phyloP scores from a whole-genome alignment of 2,797 vertebrate species.

The Apogon hyalosoma region DNA sequence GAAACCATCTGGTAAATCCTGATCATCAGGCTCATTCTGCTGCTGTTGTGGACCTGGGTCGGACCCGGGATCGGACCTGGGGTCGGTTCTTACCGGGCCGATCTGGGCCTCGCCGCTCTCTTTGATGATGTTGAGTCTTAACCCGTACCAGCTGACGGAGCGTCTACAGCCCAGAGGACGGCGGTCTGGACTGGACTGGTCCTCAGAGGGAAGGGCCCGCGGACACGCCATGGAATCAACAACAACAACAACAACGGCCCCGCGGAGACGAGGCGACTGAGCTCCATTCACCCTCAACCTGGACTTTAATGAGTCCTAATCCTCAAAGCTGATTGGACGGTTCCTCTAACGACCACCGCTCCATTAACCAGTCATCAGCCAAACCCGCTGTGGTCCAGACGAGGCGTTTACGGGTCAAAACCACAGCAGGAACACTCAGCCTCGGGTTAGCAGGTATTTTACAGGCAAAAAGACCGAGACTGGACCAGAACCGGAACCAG shows the following conservation, averaged over 20 bases:
- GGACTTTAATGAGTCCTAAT: conserved; percentile 55
- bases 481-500: too few relatives aligned
- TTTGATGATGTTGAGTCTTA: conserved; percentile 61
- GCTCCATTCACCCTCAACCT: conserved; percentile 11
- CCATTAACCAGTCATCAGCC: conserved; percentile 4
- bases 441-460: conserved; percentile 60
- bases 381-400: too few relatives aligned
- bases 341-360: conserved; percentile 1
- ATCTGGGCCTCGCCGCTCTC: conserved; percentile 43
- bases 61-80: too few relatives aligned
- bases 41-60: too few relatives aligned
- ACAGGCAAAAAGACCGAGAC: conserved; percentile 25
- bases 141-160: conserved; percentile 55
- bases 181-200: conserved; percentile 10
- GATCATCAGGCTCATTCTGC: too few relatives aligned
- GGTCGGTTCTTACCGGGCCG: conserved; percentile 47
- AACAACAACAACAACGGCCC: conserved; percentile 4
- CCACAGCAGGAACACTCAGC: conserved; percentile 14
- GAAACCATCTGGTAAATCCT: too few relatives aligned
- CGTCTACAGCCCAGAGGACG: conserved; percentile 55
- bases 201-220: conserved; percentile 12
- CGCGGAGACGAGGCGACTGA: conserved; percentile 7
- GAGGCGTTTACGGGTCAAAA: conserved; percentile 19
- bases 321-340: conserved; percentile 51
- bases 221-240: conserved; percentile 37